Evolutionary conservation across 2,797 vertebrate genomes (phyloP), one percentile per base, ranked within the genome.

Genomic region (Enteromius argenteus): DNA sequence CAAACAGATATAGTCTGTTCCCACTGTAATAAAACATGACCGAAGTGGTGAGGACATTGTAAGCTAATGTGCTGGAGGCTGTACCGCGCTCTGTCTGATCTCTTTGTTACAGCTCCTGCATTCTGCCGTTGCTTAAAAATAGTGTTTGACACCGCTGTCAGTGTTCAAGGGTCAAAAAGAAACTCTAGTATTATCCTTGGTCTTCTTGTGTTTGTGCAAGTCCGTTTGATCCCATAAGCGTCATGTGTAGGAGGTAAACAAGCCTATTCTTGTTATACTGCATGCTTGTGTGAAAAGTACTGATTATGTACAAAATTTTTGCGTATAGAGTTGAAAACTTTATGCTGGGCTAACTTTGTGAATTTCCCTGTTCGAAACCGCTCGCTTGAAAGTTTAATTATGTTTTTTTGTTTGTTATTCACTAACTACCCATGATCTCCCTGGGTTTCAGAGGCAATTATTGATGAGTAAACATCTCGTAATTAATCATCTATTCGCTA

Each of bases 401-500:
- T 5, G 1, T 64, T 37, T 58, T 86, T 64, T 78, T 37, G 6
- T 5, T 37, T 32, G 21, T 44, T 51, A 62, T 83, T 76, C 14
- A 71, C 80, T 46, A 30, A 71, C 71, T 72, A 37, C 49, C 19
- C 37, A 42, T 27, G 58, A 49, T 69, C 60, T 76, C 27, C 58
- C 42, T 71, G 73, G 51, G 32, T 71, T 51, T 72, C 46, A 64
- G 49, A 68, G 66, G 62, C 58, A 44, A 15, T n/a, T 88, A 86
- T 86, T 71, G 86, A 89, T 37, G 27, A 39, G 73, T 69, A 56
- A 75, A 72, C 68, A 49, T 71, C 68, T 15, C 17, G 27, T 79
- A 81, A 79, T 89, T 85, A 85, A 86, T 85, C 83, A 79, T 86
- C 78, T 67, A 9, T 82, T 84, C 79, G 74, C 83, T 88, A 82